These are phyloP conservation scores for Salvelinus sp. DNA, from an alignment of 2,113 vertebrate genomes.

Conservation along the genomic window DNA sequence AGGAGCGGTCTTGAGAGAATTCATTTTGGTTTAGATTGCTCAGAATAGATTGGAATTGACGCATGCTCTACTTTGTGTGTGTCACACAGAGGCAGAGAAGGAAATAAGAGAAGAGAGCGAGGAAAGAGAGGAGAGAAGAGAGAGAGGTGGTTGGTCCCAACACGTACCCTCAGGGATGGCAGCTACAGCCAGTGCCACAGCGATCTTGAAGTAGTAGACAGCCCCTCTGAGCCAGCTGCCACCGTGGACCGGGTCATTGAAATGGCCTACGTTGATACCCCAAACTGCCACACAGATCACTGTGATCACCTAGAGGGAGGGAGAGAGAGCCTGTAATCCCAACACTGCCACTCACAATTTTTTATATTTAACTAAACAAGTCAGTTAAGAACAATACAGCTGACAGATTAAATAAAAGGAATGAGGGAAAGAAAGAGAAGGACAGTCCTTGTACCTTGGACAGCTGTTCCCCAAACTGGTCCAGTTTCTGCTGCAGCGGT, in stretches of 20 bases:
- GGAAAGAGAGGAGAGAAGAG: neutral
- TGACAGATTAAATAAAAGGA: neutral
- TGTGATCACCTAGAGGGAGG: slow-evolving; percentile 82
- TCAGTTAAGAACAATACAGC: neutral
- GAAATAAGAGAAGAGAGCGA: no score
- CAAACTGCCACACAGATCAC: slow-evolving; percentile 93
- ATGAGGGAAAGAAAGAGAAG: no score
- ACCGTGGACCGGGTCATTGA: slow-evolving; percentile 88
- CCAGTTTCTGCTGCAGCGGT: slow-evolving; percentile 77
- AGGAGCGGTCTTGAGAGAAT: no score
- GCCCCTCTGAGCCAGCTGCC: slow-evolving; percentile 92
- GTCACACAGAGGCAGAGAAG: no score
- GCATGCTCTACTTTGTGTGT: no score
- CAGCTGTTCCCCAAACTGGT: slow-evolving; percentile 79
- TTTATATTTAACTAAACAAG: no score
- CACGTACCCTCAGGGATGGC: slow-evolving; percentile 87
- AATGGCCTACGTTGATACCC: slow-evolving; percentile 93
- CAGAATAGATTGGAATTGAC: no score
- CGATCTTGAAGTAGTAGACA: slow-evolving; percentile 94
- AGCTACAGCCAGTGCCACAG: slow-evolving; percentile 87
- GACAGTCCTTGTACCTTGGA: slow-evolving; percentile 62
- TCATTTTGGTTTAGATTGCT: no score
- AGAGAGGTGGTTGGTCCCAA: neutral
- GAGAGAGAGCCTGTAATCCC: no score
- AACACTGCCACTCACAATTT: neutral